phyloP scores from a whole-genome alignment of 2,888 invertebrate species.

The Cosmia trapezina region DNA sequence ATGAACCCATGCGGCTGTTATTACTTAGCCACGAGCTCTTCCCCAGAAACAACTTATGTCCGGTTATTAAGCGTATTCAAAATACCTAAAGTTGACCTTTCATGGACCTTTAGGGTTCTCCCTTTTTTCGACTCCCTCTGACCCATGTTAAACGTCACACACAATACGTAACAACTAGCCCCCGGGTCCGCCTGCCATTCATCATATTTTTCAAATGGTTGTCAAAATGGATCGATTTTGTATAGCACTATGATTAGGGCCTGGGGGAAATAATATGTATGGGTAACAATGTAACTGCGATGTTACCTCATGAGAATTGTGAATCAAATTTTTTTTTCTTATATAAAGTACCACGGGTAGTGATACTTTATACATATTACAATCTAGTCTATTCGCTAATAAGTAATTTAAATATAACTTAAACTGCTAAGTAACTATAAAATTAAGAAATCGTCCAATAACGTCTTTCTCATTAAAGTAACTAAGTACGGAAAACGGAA shows the following conservation, averaged over 20 bases:
- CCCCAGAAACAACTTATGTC: neutral
- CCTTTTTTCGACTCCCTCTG: constrained; percentile 42
- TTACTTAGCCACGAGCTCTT: too few species aligned
- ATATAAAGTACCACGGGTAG: too few species aligned
- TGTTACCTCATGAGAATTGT: neutral
- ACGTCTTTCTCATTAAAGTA: too few species aligned
- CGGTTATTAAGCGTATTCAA: constrained; percentile 2
- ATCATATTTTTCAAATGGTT: constrained; percentile 58
- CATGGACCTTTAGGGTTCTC: constrained; percentile 27
- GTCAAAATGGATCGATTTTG: constrained; percentile 37
- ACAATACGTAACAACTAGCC: constrained; percentile 56
- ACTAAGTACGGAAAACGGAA: neutral
- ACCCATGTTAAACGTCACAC: constrained; percentile 63
- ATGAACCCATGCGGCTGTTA: too few species aligned
- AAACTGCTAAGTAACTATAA: too few species aligned
- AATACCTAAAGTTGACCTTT: constrained; percentile 50
- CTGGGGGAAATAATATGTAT: neutral
- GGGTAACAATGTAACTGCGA: neutral
- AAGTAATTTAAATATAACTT: too few species aligned
- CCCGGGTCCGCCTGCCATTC: constrained; percentile 42
- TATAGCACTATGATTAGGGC: neutral
- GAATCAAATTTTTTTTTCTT: too few species aligned
- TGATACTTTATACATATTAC: too few species aligned
- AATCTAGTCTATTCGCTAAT: too few species aligned
- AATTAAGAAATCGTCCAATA: too few species aligned